Evolutionary conservation across 2,113 vertebrate species (phyloP), one percentile per base, ranked within the genome.

Genomic region (Calidris pugnax): DNA sequence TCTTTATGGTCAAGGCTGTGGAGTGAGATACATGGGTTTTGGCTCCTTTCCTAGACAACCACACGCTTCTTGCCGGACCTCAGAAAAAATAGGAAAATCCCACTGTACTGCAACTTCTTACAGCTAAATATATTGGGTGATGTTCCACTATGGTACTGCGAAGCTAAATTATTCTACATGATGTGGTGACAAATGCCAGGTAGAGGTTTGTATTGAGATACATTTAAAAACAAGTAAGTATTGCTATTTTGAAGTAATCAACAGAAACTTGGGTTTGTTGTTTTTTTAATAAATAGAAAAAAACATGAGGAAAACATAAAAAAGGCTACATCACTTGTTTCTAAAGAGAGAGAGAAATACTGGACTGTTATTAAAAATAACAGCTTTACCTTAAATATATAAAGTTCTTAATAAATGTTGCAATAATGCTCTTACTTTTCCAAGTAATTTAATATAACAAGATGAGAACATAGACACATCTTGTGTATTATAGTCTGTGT

Each of bases 1-100:
- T 60, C 57, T 77, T 68, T 71, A 89, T 71, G 33, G 82, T 50
- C 0, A 71, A 67, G 51, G 48, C 47, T 80, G 41, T 77, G 39
- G 41, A 53, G 39, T 41, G 55, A 78, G 60, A 89, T 24, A 47
- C 18, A 30, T 8, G 45, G 32, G 32, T 0, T 84, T 43, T 90
- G 93, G 82, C 68, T 94, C 37, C 50, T 48, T 78, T 85, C 80
- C 86, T 68, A 81, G 56, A 81, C 48, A 89, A 45, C 73, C 60
- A 53, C 47, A 86, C 0, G 0, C 18, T 75, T 75, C 91, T 87
- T 57, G 41, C 0, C 1, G 71, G 64, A 72, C 75, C 67, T 78
- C 64, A 48, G 48, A 68, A 72, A 81, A 84, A 96, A 84, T 1
- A 47, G 37, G 62, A 82, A 72, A 87, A 82, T 59, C 24, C 33